Base-by-base conservation (phyloP, 2,113 vertebrate genomes). In the Condylura cristata region DNA sequence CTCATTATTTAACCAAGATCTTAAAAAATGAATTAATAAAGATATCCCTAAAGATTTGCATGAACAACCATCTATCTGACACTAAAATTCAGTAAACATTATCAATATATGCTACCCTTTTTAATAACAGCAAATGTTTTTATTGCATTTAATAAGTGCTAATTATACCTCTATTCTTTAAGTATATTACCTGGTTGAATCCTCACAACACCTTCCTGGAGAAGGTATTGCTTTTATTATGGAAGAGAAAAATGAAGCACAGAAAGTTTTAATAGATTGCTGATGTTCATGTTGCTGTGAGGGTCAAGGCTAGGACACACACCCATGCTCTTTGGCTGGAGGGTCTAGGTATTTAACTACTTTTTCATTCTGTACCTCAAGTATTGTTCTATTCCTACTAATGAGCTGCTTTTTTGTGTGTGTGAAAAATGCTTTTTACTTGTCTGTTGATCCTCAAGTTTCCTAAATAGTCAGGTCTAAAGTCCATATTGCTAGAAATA, bases 401-500 rank as follows among this genome's bases (percentile, higher is more conserved):
- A 16, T 10, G 83, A 80, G 16, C n/a, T 88, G 60, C 17, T 37
- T 84, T 60, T 60, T 28, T 28, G 26, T 28, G 6, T 16, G 48
- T 48, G 9, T 74, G 5, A 76, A 89, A 96, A 65, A 76, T 63
- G 63, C 20, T 10, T 60, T 51, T 63, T 61, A 60, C 34, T 44
- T 71, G 63, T 53, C 9, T 87, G 26, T 58, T 56, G 22, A 41
- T 86, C n/a, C 85, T 5, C 11, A 85, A 30, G 22, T 5, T 74
- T 65, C 8, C n/a, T 76, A 81, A 30, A 82, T 39, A 58, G 22
- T 79, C 16, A 81, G 68, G 20, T 7, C 20, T 72, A 11, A 85
- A 53, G 20, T 53, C n/a, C 71, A 74, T 93, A 90, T 89, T 39
- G 16, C 14, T 61, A 63, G n/a, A 92, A 90, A 72, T 76, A 80